A percentile compares a stretch with the other conserved stretches of the same genome.
Evolutionary conservation across 1,140 invertebrate genomes (phyloP).

Genomic region (Drosophila novamexicana): DNA sequence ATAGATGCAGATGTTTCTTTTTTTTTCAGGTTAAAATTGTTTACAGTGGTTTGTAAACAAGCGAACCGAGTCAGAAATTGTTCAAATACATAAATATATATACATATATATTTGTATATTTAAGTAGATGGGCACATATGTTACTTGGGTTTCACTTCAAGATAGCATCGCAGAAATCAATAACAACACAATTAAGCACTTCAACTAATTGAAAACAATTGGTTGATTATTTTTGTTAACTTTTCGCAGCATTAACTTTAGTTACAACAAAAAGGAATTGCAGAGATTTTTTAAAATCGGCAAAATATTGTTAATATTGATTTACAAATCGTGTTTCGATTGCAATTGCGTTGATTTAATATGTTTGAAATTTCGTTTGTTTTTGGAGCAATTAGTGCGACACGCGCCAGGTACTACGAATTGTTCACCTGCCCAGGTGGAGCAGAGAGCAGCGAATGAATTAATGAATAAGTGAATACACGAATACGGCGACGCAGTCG

Average conservation of each 20-base stretch:
- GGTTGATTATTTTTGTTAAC: background rate
- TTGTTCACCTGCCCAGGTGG: conserved; percentile 75
- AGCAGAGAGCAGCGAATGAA: conserved; percentile 74
- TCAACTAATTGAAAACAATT: conserved; percentile 25
- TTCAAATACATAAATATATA: conserved; percentile 16
- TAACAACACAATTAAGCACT: conserved; percentile 54
- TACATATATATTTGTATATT: background rate
- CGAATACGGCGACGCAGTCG: conserved; percentile 26
- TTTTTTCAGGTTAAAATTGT: conserved; percentile 31
- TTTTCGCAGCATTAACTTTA: background rate
- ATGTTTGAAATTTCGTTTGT: conserved; percentile 13
- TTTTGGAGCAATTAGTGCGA: conserved; percentile 56
- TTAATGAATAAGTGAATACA: conserved; percentile 61
- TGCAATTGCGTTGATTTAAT: conserved; percentile 9
- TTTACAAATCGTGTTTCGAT: conserved; percentile 18
- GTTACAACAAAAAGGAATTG: background rate
- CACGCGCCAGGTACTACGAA: conserved; percentile 46
- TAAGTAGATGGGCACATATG: conserved; percentile 11
- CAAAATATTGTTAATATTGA: conserved; percentile 8
- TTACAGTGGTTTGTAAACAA: conserved; percentile 55
- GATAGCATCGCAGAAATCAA: conserved; percentile 17
- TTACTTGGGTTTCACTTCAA: conserved; percentile 46
- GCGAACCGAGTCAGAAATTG: conserved; percentile 16
- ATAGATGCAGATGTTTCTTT: conserved; percentile 63
- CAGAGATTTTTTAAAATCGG: background rate